Percentiles rank a stretch among this genome's conserved stretches.
Evolutionary conservation across 2,888 invertebrate species (phyloP).

Genomic region (Poecilus cupreus): DNA sequence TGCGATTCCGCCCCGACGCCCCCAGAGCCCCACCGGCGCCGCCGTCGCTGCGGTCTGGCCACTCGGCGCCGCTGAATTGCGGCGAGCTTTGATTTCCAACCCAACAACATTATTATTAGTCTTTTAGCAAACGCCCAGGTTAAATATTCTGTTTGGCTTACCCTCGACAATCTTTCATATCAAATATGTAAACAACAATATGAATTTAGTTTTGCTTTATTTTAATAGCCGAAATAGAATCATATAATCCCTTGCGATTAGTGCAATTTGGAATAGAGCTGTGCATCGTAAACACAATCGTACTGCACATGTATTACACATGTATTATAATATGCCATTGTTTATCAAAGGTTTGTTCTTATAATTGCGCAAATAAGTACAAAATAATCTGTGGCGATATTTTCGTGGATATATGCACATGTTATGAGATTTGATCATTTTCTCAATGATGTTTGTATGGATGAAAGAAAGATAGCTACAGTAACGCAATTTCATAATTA

Average conservation of each 20-base stretch:
- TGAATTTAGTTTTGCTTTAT: constrained; percentile 20
- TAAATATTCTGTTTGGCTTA: constrained; percentile 5
- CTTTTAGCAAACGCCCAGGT: not conserved
- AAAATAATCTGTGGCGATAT: too few relatives aligned
- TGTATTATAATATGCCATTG: too few relatives aligned
- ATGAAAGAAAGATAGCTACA: too few relatives aligned
- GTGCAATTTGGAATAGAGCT: not conserved
- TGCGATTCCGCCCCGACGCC: constrained; percentile 62
- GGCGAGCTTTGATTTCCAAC: constrained; percentile 12
- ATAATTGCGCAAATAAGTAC: too few relatives aligned
- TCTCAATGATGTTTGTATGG: too few relatives aligned
- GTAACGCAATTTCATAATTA: too few relatives aligned
- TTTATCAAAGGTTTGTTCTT: too few relatives aligned
- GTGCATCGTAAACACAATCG: not conserved
- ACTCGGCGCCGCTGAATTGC: not conserved
- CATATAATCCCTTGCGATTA: constrained; percentile 7
- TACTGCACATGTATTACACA: too few relatives aligned
- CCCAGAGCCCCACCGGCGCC: not conserved
- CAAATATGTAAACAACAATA: constrained; percentile 35
- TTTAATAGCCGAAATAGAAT: not conserved
- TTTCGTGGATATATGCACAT: too few relatives aligned
- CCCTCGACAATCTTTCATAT: not conserved
- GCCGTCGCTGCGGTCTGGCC: constrained; percentile 16
- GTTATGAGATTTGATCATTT: too few relatives aligned
- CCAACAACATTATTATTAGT: constrained; percentile 10